Evolutionary conservation across 2,113 vertebrate species (phyloP).

Genomic region (Pelvicachromis taeniatus): DNA sequence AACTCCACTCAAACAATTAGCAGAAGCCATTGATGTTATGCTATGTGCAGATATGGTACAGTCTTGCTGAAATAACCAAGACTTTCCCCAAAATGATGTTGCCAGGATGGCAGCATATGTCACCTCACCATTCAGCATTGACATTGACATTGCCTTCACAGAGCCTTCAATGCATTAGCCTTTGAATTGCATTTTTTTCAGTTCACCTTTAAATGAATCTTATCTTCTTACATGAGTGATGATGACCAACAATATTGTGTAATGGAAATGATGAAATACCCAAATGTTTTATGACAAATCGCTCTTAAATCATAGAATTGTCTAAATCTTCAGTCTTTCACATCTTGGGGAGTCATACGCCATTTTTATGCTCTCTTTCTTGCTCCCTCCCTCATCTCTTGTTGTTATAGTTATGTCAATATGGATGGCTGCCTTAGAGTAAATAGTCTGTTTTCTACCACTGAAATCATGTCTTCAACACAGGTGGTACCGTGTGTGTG

Average conservation of each 20-base stretch:
- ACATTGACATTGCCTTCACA: not conserved
- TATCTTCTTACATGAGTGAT: not conserved
- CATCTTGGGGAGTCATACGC: accelerated
- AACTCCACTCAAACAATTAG: not conserved
- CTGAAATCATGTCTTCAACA: not conserved
- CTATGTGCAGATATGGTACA: too few species aligned
- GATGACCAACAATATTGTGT: not conserved
- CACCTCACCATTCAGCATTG: not conserved
- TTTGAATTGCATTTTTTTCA: not conserved
- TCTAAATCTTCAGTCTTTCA: not conserved
- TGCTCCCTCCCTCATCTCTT: not conserved
- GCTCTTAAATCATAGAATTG: not conserved
- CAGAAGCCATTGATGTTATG: not conserved
- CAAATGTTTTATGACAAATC: not conserved
- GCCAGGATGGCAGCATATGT: not conserved
- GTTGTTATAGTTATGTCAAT: conserved; percentile 21
- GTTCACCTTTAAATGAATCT: not conserved
- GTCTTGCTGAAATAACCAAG: accelerated
- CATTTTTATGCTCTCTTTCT: not conserved
- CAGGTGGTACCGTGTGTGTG: conserved; percentile 3
- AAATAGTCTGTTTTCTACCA: conserved; percentile 37
- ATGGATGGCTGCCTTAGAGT: not conserved
- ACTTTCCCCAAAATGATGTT: not conserved
- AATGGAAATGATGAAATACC: not conserved
- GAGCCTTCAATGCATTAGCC: not conserved